phyloP scores from a whole-genome alignment of 2,797 vertebrate species.

The Heteromormyrus szaboi region DNA sequence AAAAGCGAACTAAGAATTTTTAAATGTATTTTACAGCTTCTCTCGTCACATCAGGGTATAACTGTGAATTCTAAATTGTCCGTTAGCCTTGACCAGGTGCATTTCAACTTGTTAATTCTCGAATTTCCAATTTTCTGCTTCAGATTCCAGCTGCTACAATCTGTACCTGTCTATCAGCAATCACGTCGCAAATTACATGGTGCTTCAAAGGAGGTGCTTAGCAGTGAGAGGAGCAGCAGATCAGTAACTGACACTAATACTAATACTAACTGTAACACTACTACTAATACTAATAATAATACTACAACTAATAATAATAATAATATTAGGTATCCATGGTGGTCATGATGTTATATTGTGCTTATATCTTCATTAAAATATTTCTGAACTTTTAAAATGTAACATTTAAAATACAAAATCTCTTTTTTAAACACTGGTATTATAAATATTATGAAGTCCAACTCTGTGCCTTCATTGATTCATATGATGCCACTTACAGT shows the following conservation, averaged over 20 bases:
- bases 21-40: constrained; percentile 5
- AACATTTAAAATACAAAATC: not conserved
- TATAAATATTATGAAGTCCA: not conserved
- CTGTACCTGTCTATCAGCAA: not conserved
- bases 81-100: constrained; percentile 48
- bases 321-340: not conserved
- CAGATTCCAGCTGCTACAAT: constrained; percentile 16
- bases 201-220: not conserved
- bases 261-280: not conserved
- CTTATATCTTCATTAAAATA: not conserved
- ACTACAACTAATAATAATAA: not conserved
- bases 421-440: not conserved
- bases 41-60: constrained; percentile 49
- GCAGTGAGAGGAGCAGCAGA: not conserved
- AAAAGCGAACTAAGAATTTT: not conserved
- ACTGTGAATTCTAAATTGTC: constrained; percentile 30
- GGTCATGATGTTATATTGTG: not conserved
- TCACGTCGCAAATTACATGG: constrained; percentile 2
- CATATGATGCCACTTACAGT: not conserved
- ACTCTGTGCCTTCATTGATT: not conserved
- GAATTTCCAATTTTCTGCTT: constrained; percentile 26
- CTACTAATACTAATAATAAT: not conserved
- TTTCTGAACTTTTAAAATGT: not conserved
- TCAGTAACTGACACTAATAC: not conserved
- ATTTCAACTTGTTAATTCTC: constrained; percentile 13